phyloP scores from a whole-genome alignment of 2,888 invertebrate genomes.

The Chymomyza caudatula region DNA sequence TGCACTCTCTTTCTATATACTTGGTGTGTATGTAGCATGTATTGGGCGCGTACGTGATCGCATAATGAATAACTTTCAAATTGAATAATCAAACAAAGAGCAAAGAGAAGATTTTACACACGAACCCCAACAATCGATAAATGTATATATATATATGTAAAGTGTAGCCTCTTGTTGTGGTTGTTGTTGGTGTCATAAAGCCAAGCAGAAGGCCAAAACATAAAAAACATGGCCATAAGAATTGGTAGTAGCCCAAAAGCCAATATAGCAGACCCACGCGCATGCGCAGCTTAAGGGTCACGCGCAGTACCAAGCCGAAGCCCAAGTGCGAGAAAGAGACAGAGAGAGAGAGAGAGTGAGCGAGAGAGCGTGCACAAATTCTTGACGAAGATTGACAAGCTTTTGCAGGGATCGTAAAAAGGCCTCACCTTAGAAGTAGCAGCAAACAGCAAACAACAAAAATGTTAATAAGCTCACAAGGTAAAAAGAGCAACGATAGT shows the following conservation, averaged over 20 bases:
- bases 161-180: constrained; percentile 5
- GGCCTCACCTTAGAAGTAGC: constrained; percentile 45
- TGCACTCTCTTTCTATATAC: background rate
- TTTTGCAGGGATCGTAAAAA: constrained; percentile 48
- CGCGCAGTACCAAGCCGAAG: background rate
- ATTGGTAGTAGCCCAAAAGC: background rate
- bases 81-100: constrained; percentile 69
- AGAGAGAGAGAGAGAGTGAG: background rate
- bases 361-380: background rate
- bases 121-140: constrained; percentile 2
- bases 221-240: constrained; percentile 52
- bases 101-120: constrained; percentile 29
- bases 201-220: constrained; percentile 43
- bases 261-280: background rate
- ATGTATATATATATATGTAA: no score
- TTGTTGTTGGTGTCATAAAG: constrained; percentile 61
- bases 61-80: constrained; percentile 74
- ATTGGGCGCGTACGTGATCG: constrained; percentile 65
- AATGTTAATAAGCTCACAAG: constrained; percentile 56
- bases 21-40: background rate
- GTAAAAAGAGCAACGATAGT: background rate
- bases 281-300: background rate
- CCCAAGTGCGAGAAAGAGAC: background rate
- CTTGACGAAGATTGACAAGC: constrained; percentile 32
- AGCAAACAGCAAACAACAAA: background rate